A percentile compares a stretch with the other conserved stretches of the same genome.
Conservation (phyloP, 2,888 invertebrate species). For the Heliconius charithonia region DNA sequence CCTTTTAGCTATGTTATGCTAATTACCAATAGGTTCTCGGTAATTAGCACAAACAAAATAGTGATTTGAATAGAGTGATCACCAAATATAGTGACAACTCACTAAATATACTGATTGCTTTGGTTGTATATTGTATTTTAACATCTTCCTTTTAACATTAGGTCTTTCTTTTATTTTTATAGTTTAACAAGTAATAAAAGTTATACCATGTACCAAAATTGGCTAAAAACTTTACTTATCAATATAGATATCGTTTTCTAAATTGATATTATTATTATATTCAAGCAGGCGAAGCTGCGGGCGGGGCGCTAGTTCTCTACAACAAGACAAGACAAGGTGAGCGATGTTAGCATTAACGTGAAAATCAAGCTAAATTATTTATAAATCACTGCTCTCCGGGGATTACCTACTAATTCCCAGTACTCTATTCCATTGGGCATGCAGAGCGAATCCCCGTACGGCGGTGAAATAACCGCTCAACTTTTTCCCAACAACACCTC, state of each 20-base stretch:
- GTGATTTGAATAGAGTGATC: no score
- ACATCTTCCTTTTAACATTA: no score
- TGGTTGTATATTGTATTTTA: neutral
- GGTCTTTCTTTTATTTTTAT: no score
- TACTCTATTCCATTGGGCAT: constrained; percentile 6
- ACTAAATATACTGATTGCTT: neutral
- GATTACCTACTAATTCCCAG: constrained; percentile 11
- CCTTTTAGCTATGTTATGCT: neutral
- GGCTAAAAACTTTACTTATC: no score
- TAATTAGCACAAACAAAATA: no score
- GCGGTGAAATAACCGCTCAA: constrained; percentile 46
- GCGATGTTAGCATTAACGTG: neutral
- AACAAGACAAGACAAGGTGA: neutral
- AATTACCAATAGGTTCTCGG: neutral
- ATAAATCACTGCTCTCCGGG: neutral
- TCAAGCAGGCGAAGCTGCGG: no score
- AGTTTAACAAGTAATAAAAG: no score
- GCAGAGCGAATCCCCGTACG: constrained; percentile 30
- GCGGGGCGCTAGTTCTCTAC: neutral
- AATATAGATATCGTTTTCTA: no score
- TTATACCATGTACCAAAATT: no score
- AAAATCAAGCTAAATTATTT: neutral
- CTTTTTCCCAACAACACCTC: constrained; percentile 42
- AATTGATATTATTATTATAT: no score
- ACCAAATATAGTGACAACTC: no score